Conservation (phyloP, 2,797 vertebrate species). For the Spatula versicolor region DNA sequence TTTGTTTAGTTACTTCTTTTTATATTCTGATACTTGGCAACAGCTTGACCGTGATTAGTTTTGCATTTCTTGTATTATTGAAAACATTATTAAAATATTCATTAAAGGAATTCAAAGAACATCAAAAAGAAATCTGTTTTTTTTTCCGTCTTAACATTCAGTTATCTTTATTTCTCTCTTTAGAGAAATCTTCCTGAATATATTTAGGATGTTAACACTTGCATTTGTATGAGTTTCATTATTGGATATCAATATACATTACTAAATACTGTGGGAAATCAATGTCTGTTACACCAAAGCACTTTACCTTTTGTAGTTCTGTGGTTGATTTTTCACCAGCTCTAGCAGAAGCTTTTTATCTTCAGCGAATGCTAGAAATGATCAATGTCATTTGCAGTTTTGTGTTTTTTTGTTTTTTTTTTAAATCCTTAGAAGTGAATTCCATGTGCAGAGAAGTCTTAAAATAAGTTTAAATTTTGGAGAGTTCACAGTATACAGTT, state of each 20-base stretch:
- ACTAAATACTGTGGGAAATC: conserved; percentile 28
- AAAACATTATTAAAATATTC: conserved; percentile 34
- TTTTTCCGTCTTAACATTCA: neutral
- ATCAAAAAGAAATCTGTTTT: neutral
- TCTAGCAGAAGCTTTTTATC: neutral
- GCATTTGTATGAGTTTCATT: neutral
- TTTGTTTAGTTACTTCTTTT: neutral
- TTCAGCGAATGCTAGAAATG: neutral
- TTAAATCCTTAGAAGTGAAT: neutral
- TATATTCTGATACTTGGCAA: neutral
- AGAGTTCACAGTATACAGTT: neutral
- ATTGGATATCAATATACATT: neutral
- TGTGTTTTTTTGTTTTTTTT: neutral
- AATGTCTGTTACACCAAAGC: neutral
- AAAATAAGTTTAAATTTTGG: neutral
- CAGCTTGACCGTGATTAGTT: neutral
- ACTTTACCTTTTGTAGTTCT: neutral
- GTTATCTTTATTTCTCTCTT: neutral
- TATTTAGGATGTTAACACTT: neutral
- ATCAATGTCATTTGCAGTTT: neutral
- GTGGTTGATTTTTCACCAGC: neutral
- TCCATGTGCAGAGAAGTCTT: neutral
- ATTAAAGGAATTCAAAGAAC: neutral
- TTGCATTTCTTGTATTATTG: neutral
- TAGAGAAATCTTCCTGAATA: neutral